Percentiles rank a stretch among this genome's conserved stretches.
Conservation (phyloP, 2,888 invertebrate species). For the Nebria brevicollis region DNA sequence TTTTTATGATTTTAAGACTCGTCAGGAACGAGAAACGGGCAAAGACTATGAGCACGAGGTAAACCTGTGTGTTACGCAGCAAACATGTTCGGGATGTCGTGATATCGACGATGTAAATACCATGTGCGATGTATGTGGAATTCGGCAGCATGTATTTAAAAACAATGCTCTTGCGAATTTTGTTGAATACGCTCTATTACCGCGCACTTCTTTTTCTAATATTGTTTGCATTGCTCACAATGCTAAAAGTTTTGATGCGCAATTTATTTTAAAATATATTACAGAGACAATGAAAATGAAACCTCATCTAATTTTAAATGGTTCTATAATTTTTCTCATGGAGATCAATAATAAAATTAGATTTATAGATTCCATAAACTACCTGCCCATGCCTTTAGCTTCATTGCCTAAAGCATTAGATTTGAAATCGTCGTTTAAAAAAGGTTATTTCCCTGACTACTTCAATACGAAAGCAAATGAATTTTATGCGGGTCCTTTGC, state of each 20-base stretch:
- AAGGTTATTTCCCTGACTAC: background rate
- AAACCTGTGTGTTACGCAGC: too few species aligned
- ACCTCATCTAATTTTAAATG: slow-evolving; percentile 22
- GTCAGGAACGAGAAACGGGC: too few species aligned
- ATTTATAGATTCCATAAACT: too few species aligned
- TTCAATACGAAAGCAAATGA: slow-evolving; percentile 53
- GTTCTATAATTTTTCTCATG: slow-evolving; percentile 14
- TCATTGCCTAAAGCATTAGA: too few species aligned
- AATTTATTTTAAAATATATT: slow-evolving; percentile 9
- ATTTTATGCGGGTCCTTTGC: slow-evolving; percentile 48
- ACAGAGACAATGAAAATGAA: slow-evolving; percentile 2
- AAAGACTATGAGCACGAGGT: too few species aligned
- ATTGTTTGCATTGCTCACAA: slow-evolving; percentile 10
- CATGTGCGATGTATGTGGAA: background rate
- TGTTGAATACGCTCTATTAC: slow-evolving; percentile 13
- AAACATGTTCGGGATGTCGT: too few species aligned
- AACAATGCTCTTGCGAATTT: slow-evolving; percentile 14
- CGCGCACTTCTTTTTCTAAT: slow-evolving; percentile 16
- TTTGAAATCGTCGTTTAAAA: too few species aligned
- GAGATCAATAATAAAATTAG: slow-evolving; percentile 29
- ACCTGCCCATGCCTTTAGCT: too few species aligned
- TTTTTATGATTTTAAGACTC: too few species aligned
- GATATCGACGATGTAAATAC: too few species aligned
- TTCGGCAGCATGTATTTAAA: slow-evolving; percentile 14
- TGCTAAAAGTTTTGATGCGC: background rate